Percentiles rank a stretch among this genome's conserved stretches.
Conservation (phyloP, 2,888 invertebrate species). For the Cremastinae sp. region DNA sequence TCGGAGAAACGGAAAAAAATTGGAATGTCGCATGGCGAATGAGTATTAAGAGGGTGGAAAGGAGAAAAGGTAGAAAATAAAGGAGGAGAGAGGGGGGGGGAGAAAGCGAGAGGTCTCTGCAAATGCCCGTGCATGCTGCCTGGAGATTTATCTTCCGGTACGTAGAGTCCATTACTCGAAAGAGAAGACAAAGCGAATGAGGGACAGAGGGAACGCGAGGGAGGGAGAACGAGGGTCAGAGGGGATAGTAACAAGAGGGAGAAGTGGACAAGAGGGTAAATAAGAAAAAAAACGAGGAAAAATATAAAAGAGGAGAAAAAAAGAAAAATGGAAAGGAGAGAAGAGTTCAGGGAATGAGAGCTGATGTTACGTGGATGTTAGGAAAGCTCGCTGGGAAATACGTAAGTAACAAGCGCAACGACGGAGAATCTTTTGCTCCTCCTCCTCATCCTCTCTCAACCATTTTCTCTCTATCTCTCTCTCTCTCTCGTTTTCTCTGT, state of each 20-base stretch:
- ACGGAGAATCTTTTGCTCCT: constrained; percentile 30
- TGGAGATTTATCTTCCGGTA: constrained; percentile 53
- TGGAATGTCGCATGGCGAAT: constrained; percentile 47
- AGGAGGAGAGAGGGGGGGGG: neutral
- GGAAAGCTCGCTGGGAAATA: constrained; percentile 54
- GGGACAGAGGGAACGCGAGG: neutral
- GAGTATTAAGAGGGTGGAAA: constrained; percentile 35
- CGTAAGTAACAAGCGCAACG: constrained; percentile 38
- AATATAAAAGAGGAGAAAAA: constrained; percentile 1
- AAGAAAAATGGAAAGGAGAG: constrained; percentile 19
- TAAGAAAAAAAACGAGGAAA: neutral
- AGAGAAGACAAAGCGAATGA: constrained; percentile 38
- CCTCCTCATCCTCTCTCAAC: constrained; percentile 1
- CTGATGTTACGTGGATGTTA: constrained; percentile 39
- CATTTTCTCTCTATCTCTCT: neutral
- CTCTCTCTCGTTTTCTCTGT: constrained; percentile 36
- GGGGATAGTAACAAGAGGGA: neutral
- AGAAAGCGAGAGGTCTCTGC: constrained; percentile 8
- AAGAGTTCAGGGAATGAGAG: constrained; percentile 33
- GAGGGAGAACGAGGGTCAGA: constrained; percentile 2
- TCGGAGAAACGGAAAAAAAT: constrained; percentile 23
- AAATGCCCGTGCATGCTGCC: constrained; percentile 29
- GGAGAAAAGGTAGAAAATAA: neutral
- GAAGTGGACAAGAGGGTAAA: neutral
- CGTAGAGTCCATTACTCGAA: constrained; percentile 47